phyloP scores from a whole-genome alignment of 2,797 vertebrate species.

The Xyrichtys novacula region DNA sequence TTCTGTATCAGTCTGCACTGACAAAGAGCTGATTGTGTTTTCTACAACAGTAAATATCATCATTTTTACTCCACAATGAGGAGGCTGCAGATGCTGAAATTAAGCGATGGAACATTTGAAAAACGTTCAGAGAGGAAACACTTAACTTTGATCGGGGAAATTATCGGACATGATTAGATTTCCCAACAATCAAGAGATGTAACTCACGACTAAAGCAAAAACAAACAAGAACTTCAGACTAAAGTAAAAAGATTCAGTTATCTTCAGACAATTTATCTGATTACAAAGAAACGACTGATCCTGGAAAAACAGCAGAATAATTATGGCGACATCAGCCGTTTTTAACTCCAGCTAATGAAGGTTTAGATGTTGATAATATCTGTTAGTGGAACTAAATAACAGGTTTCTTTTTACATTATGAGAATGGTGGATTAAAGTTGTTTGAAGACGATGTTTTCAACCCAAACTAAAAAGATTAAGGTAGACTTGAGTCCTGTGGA shows the following conservation, averaged over 20 bases:
- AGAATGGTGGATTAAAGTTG: too few species aligned
- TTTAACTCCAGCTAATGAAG: neutral
- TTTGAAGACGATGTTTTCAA: too few species aligned
- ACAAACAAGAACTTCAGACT: neutral
- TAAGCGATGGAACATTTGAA: neutral
- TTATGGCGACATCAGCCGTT: neutral
- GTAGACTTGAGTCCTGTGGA: too few species aligned
- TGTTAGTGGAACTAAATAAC: conserved; percentile 10
- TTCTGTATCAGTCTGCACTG: neutral
- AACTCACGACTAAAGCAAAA: neutral
- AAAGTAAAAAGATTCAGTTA: neutral
- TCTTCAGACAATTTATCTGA: neutral
- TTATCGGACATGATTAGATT: neutral
- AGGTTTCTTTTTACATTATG: too few species aligned
- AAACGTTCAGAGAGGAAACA: neutral
- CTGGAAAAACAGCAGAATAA: neutral
- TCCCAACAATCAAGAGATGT: neutral
- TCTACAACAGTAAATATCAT: conserved; percentile 12
- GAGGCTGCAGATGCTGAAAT: neutral
- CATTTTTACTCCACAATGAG: neutral
- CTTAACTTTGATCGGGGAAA: neutral
- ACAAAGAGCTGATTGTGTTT: conserved; percentile 21
- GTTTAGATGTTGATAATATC: conserved; percentile 6
- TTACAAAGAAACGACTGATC: neutral
- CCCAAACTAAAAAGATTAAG: too few species aligned